Percentiles rank a stretch among this genome's conserved stretches.
Conservation (phyloP, 30 jellyfish, hydroid and myxozoan species). For the Euphysa ruthae region DNA sequence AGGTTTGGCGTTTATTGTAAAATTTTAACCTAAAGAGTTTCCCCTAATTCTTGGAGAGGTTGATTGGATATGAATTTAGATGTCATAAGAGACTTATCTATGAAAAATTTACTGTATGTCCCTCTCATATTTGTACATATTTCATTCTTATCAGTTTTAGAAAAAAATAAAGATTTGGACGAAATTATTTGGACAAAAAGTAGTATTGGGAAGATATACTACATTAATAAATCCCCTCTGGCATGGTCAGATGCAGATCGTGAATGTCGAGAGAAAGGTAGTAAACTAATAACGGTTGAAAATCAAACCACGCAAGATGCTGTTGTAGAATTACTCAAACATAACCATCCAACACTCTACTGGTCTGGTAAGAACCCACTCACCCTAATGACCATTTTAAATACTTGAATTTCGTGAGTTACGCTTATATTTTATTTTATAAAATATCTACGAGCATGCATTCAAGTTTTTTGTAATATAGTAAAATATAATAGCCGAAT, state of each 20-base stretch:
- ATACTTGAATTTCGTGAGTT: neutral
- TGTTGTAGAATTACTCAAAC: neutral
- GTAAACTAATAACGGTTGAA: conserved; percentile 11
- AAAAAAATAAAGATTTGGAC: no score
- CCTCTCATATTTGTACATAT: no score
- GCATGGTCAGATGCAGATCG: conserved; percentile 42
- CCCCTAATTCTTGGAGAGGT: no score
- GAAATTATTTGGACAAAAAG: conserved; percentile 7
- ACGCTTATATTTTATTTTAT: neutral
- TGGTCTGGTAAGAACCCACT: conserved; percentile 25
- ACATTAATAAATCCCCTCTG: conserved; percentile 2
- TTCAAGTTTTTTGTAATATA: neutral
- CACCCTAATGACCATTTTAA: no score
- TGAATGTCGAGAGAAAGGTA: conserved; percentile 3
- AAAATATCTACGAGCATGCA: neutral
- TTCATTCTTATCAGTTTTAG: no score
- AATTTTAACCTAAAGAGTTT: no score
- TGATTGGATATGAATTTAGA: no score
- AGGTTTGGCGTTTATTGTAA: no score
- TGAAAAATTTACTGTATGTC: no score
- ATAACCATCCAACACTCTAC: neutral
- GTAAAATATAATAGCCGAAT: neutral
- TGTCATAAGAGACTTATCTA: no score
- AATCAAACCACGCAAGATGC: neutral
- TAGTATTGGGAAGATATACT: conserved; percentile 12